phyloP scores from a whole-genome alignment of 2,888 invertebrate genomes.

The Xiphydria camelus region DNA sequence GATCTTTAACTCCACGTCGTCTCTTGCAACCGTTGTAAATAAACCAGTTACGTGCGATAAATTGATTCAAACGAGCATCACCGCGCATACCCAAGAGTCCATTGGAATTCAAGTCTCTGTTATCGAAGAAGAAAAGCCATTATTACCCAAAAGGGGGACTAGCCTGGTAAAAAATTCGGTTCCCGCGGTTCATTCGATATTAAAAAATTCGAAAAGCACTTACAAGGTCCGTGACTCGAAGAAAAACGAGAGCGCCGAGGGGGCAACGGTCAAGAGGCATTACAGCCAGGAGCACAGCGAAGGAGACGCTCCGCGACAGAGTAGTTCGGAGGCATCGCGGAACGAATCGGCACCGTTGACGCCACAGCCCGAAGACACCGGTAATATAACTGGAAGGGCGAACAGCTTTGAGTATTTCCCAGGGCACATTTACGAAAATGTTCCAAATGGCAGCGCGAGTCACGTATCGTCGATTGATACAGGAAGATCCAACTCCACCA shows the following conservation, averaged over 20 bases:
- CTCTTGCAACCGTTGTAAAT: conserved; percentile 54
- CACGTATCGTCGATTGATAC: conserved; percentile 49
- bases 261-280: background rate
- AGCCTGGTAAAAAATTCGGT: conserved; percentile 38
- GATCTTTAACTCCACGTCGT: conserved; percentile 54
- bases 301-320: conserved; percentile 46
- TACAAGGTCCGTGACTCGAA: conserved; percentile 34
- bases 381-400: conserved; percentile 61
- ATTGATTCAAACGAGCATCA: conserved; percentile 47
- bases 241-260: background rate
- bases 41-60: conserved; percentile 52
- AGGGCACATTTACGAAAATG: conserved; percentile 64
- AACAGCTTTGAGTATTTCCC: conserved; percentile 70
- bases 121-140: conserved; percentile 44
- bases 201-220: conserved; percentile 43
- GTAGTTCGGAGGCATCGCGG: conserved; percentile 40
- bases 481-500: conserved; percentile 47
- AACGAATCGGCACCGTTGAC: conserved; percentile 34
- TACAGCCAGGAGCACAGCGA: conserved; percentile 43
- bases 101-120: conserved; percentile 51
- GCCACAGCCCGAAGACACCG: conserved; percentile 38
- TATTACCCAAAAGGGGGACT: conserved; percentile 43
- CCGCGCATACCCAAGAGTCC: conserved; percentile 41
- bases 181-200: conserved; percentile 40
- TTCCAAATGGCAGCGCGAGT: conserved; percentile 42